Conservation (phyloP, 2,113 vertebrate genomes). For the Paedocypris sp. region DNA sequence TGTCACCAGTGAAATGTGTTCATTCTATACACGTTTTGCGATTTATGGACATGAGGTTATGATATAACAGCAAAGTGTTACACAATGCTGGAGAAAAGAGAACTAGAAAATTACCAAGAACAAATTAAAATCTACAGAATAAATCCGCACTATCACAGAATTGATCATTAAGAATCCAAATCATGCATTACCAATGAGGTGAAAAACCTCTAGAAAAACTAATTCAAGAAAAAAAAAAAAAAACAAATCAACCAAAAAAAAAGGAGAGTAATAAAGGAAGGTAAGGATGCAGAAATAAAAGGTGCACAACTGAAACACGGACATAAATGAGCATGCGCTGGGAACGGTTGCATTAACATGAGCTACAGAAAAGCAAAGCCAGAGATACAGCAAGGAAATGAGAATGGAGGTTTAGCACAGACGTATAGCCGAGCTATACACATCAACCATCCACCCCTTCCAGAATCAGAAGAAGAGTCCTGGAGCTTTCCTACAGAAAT, state of each 20-base stretch:
- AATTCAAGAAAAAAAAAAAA: neutral
- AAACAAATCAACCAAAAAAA: neutral
- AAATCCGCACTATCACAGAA: no score
- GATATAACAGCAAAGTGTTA: constrained; percentile 47
- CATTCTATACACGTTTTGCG: constrained; percentile 1
- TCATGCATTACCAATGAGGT: constrained; percentile 48
- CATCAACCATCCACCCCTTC: constrained; percentile 59
- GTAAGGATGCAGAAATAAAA: constrained; percentile 34
- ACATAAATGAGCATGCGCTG: constrained; percentile 58
- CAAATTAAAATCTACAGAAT: no score
- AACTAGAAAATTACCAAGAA: constrained; percentile 54
- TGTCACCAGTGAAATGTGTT: no score
- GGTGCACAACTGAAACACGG: constrained; percentile 43
- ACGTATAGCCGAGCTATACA: constrained; percentile 53
- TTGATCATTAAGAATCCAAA: no score
- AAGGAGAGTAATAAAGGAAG: constrained; percentile 34
- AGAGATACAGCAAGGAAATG: constrained; percentile 49
- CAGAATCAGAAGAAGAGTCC: constrained; percentile 5
- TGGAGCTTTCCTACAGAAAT: neutral
- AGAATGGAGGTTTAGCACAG: constrained; percentile 54
- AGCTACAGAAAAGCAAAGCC: constrained; percentile 55
- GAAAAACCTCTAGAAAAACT: no score
- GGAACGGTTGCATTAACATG: constrained; percentile 50
- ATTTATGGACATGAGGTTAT: constrained; percentile 47
- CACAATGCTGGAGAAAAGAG: constrained; percentile 45